Base-by-base conservation (phyloP, 2,797 vertebrate genomes). In the Emys orbicularis region DNA sequence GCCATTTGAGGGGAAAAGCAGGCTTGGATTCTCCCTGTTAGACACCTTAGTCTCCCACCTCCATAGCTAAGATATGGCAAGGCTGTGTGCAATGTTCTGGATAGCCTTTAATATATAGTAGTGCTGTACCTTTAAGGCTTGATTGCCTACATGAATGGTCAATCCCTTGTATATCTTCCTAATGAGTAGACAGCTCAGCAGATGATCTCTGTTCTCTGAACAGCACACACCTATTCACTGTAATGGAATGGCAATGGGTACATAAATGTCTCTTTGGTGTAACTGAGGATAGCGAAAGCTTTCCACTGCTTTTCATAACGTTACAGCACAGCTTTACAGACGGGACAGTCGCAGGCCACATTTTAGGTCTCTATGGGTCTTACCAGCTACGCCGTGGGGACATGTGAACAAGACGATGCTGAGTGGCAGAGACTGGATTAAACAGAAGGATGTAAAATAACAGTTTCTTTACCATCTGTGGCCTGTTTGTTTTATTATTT, bases 401-500 rank as follows among this genome's bases (percentile, higher is more conserved):
- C 57, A 53, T 13, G 86, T 41, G 27, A 41, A 41, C 37, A 74
- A 74, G 37, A 12, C 41, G 2, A 31, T 37, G 23, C 9, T 6
- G 37, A 44, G 37, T 9, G 27, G n/a, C 53, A 29, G 8, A 27
- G 53, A 29, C 4, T 53, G 37, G 53, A 41, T 44, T 57, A 19
- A 80, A 44, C 9, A 10, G 9, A 29, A 18, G 27, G 27, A 50
- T 0, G 0, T 68, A 86, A 37, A 84, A 82, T 82, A 93, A 94
- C 54, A 54, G 4, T 1, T 47, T 5, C 68, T 41, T 87, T n/a
- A 65, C 82, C 68, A 87, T 93, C 81, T 1, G 3, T 90, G 92
- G 92, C 89, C 79, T 56, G 83, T 93, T 56, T 82, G 19, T 10
- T 92, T 95, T 83, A 77, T 96, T 87, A 92, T 41, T 92, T 95